Conservation (phyloP, 2,888 invertebrate genomes). For the Eristalinus sepulchralis region DNA sequence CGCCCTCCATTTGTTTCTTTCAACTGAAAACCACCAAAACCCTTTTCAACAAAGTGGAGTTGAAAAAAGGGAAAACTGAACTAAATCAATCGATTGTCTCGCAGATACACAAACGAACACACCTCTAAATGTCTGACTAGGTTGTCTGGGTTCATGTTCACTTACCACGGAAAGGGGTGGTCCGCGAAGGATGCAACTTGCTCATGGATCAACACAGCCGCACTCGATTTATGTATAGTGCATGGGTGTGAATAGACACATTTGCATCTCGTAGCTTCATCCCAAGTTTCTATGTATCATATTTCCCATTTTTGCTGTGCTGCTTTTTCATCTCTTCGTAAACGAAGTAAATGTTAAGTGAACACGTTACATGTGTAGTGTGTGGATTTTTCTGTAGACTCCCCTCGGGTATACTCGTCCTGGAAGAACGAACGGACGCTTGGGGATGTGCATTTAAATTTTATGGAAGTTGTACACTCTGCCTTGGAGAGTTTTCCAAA, state of each 20-base stretch:
- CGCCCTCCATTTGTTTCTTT: conserved; percentile 2
- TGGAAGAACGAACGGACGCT: background rate
- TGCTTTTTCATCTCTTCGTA: background rate
- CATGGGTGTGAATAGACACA: conserved; percentile 8
- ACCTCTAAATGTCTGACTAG: background rate
- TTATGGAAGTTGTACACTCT: background rate
- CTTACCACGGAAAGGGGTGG: conserved; percentile 17
- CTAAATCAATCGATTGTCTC: conserved; percentile 47
- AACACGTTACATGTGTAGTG: background rate
- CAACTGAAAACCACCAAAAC: conserved; percentile 4
- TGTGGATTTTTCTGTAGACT: background rate
- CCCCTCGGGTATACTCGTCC: background rate
- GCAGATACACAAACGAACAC: background rate
- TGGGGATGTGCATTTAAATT: background rate
- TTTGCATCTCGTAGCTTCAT: background rate
- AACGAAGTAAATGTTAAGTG: background rate
- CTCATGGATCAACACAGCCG: background rate
- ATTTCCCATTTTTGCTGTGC: background rate
- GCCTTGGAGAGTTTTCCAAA: background rate
- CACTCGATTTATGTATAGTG: conserved; percentile 13
- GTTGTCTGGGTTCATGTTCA: conserved; percentile 19
- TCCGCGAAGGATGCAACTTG: background rate
- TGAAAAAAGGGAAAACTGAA: conserved; percentile 16
- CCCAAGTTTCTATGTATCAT: background rate
- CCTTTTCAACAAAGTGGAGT: background rate